Percentiles rank a stretch among this genome's conserved stretches.
phyloP scores from a whole-genome alignment of 2,113 vertebrate species.

The Thalassarche chlororhynchos region DNA sequence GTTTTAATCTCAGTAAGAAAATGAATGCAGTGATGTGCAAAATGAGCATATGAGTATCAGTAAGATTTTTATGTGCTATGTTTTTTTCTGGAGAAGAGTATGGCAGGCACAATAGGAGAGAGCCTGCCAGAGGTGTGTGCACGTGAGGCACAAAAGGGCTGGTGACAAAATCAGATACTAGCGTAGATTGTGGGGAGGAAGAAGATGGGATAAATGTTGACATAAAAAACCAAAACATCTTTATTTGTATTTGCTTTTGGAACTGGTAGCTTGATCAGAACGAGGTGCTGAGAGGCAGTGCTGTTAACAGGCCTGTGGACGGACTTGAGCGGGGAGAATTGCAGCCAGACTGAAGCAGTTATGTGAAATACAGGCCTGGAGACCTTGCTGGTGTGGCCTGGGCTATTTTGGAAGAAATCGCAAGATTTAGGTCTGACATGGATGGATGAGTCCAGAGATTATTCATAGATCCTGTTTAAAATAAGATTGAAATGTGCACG shows the following conservation, averaged over 20 bases:
- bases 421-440: neutral
- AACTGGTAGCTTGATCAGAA: neutral
- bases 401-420: neutral
- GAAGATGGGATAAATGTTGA: neutral
- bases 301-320: neutral
- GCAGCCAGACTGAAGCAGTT: neutral
- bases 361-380: neutral
- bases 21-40: neutral
- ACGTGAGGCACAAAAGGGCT: neutral
- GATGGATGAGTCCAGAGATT: slow-evolving; percentile 5
- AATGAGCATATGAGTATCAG: neutral
- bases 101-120: neutral
- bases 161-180: neutral
- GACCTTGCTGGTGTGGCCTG: neutral
- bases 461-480: slow-evolving; percentile 46
- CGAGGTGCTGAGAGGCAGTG: neutral
- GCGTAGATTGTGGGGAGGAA: neutral
- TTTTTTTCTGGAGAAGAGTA: neutral
- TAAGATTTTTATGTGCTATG: neutral
- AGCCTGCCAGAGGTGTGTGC: neutral
- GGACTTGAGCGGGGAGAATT: neutral
- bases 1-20: neutral
- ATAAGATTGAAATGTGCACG: neutral
- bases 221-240: neutral
- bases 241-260: neutral